Base-by-base conservation (phyloP, 30 jellyfish, hydroid and myxozoan species). In the Turritopsis rubra region DNA sequence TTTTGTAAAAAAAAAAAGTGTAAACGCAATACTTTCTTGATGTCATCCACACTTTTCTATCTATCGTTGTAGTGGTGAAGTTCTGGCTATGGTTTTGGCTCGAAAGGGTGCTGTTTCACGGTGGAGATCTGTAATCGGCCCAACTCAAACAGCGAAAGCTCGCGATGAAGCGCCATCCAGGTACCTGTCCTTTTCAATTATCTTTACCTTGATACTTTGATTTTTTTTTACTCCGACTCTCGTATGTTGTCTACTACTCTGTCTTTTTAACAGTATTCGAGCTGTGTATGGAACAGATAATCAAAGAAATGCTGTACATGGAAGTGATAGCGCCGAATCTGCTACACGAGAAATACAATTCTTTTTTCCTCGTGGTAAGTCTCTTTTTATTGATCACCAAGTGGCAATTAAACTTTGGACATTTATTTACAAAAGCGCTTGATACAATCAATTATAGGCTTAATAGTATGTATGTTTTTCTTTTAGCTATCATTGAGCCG, bases 81-180 rank as follows among this genome's bases (percentile, higher is more conserved):
- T 83, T 26, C 28, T 86, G 71, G 98, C 98, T 19, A 66, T 87
- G 94, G 80, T 87, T 0, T 85, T 92, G 25, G 96, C 98, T 21
- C 83, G 92, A 65, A 90, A 87, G 52, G 71, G 84, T 65, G 98
- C 96, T 9, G 73, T 92, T 1, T 52, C 94, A 27, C 83, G 87
- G 71, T 92, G 98, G 98, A 92, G 98, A 88, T 87, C 77, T 53
- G 75, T 92, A 4, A 92, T 92, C 84, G 98, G 98, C 7, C 98
- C 98, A 79, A 92, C 98, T 60, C 95, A 92, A 54, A 87, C 98
- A 23, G 86, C 98, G 18, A 87, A 82, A 65, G 98, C 98, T n/a
- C 84, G 98, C 81, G 98, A 92, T 77, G 98, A 92, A 80, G 96
- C 95, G 17, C 98, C 98, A 18, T 88, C 80, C 31, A 92, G 98